These are phyloP conservation scores for Riparia riparia DNA, from an alignment of 2,113 vertebrate species.

Conservation along the genomic window DNA sequence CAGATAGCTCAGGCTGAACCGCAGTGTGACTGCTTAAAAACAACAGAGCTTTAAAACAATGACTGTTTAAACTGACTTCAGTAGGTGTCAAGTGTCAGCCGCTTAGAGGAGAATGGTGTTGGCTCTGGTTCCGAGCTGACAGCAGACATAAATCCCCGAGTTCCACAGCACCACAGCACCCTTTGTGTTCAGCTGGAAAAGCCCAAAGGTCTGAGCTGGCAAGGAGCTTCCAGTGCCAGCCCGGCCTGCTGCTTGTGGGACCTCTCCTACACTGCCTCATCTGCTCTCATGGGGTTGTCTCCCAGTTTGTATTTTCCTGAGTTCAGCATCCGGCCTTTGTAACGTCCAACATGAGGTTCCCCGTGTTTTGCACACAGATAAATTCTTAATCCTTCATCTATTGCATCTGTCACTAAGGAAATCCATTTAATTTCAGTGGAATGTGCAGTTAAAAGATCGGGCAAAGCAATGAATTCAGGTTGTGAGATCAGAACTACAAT, in stretches of 20 bases:
- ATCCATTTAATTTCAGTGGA: neutral
- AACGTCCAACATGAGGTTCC: neutral
- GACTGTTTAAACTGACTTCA: slow-evolving; percentile 21
- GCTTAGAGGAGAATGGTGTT: slow-evolving; percentile 8
- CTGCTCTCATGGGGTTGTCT: neutral
- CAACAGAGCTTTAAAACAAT: slow-evolving; percentile 40
- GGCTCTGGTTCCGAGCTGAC: slow-evolving; percentile 23
- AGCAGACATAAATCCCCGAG: neutral
- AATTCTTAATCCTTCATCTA: neutral
- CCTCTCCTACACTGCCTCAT: fast-evolving
- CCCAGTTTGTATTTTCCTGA: neutral
- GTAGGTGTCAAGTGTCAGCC: slow-evolving; percentile 48
- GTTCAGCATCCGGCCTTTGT: neutral
- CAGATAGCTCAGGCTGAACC: neutral
- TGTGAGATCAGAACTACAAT: neutral
- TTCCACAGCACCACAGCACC: neutral
- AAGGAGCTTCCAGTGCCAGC: neutral
- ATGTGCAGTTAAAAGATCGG: neutral
- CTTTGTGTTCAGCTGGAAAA: neutral
- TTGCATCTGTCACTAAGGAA: neutral
- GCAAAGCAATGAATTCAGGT: neutral
- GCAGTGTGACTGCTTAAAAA: neutral
- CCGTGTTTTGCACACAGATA: neutral
- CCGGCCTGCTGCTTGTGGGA: neutral
- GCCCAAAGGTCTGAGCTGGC: neutral